These are phyloP conservation scores for Embidobia sp. DNA, from an alignment of 2,888 invertebrate genomes.

Conservation along the genomic window DNA sequence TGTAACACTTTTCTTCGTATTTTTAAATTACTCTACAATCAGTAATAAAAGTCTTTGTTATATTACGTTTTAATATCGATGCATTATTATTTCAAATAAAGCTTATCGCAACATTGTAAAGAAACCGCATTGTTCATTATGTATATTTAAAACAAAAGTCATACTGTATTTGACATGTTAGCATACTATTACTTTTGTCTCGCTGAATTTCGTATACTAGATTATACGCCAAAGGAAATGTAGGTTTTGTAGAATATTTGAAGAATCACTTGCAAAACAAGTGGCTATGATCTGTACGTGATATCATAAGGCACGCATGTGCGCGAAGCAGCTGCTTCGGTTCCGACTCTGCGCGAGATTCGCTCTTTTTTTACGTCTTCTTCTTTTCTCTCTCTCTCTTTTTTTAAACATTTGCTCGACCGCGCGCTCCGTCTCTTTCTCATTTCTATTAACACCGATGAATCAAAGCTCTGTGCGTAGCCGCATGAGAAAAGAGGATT, in stretches of 20 bases:
- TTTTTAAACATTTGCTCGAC: conserved; percentile 8
- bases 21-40: too few species aligned
- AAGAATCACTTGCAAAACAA: conserved; percentile 38
- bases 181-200: not conserved
- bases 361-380: conserved; percentile 31
- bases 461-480: conserved; percentile 73
- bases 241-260: conserved; percentile 29
- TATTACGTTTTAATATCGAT: too few species aligned
- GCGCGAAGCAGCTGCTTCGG: conserved; percentile 36
- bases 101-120: too few species aligned
- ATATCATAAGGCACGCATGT: conserved; percentile 45
- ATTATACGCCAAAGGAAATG: conserved; percentile 28
- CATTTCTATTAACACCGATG: conserved; percentile 66
- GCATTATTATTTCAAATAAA: too few species aligned
- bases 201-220: too few species aligned
- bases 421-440: conserved; percentile 27
- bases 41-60: too few species aligned
- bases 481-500: conserved; percentile 65
- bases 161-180: too few species aligned
- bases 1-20: too few species aligned
- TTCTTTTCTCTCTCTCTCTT: conserved; percentile 23
- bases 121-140: too few species aligned
- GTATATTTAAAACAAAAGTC: too few species aligned
- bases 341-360: conserved; percentile 29
- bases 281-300: conserved; percentile 29